Conservation (phyloP, 2,797 vertebrate genomes). For the Pangasius djambal region DNA sequence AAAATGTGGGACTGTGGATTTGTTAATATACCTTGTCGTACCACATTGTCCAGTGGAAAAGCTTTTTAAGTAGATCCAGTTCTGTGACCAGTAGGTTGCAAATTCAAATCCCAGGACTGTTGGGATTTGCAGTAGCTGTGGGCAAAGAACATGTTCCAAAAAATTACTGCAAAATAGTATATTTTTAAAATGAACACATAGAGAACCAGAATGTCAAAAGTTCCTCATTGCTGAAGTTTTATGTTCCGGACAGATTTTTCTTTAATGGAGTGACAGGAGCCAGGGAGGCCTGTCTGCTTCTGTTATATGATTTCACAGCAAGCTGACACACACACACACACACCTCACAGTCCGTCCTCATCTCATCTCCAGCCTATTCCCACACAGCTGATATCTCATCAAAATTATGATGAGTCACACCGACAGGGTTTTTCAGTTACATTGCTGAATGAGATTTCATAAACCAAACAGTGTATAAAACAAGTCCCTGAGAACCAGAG, state of each 20-base stretch:
- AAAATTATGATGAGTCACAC: constrained; percentile 26
- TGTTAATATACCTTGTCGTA: not conserved
- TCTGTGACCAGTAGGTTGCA: not conserved
- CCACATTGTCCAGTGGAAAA: not conserved
- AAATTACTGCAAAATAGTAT: not conserved
- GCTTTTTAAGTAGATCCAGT: not conserved
- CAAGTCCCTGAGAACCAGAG: not conserved
- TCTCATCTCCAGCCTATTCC: constrained; percentile 3
- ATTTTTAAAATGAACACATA: not conserved
- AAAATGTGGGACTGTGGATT: not conserved
- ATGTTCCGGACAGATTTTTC: not conserved
- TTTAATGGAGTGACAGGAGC: not conserved
- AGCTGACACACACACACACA: constrained; percentile 11
- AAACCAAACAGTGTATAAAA: not conserved
- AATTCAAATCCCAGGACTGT: not conserved
- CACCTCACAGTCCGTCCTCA: not conserved
- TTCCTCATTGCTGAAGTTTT: constrained; percentile 1
- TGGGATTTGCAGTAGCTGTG: not conserved
- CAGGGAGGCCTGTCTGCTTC: not conserved
- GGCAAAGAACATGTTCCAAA: not conserved
- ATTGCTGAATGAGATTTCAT: constrained; percentile 15
- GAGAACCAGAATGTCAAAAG: not conserved
- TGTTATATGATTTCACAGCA: constrained; percentile 10
- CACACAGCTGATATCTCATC: constrained; percentile 25
- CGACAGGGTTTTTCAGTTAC: not conserved